Evolutionary conservation across 2,888 invertebrate species (phyloP).

Genomic region (Lampropteryx suffumata): DNA sequence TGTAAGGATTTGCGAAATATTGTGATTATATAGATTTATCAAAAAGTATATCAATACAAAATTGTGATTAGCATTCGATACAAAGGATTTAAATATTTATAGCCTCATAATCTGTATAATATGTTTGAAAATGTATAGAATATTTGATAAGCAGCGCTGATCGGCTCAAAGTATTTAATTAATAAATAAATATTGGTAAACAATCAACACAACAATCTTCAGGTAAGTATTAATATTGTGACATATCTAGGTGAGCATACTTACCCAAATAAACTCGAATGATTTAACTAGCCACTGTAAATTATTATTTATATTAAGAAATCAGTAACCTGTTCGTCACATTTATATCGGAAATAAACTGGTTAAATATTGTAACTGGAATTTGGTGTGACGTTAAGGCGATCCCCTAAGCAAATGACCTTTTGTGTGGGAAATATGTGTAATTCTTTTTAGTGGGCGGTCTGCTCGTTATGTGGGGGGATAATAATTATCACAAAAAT

Average conservation of each 20-base stretch:
- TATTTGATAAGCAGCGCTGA: background rate
- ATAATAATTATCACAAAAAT: too few relatives aligned
- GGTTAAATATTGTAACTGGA: too few relatives aligned
- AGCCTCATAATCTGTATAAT: conserved; percentile 1
- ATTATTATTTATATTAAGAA: conserved; percentile 37
- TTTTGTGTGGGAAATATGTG: too few relatives aligned
- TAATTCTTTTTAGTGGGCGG: too few relatives aligned
- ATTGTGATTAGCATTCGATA: conserved; percentile 15
- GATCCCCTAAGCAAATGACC: too few relatives aligned
- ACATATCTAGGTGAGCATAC: conserved; percentile 53
- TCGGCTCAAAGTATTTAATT: background rate
- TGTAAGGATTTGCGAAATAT: conserved; percentile 9
- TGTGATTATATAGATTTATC: conserved; percentile 17
- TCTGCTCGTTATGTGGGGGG: too few relatives aligned
- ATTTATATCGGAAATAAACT: background rate
- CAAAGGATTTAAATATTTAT: conserved; percentile 6
- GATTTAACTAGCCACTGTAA: conserved; percentile 36
- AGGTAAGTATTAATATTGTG: conserved; percentile 24
- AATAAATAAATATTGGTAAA: conserved; percentile 20
- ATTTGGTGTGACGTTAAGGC: too few relatives aligned
- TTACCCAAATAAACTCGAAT: conserved; percentile 31
- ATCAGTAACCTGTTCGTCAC: conserved; percentile 1
- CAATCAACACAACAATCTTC: too few relatives aligned
- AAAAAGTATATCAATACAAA: conserved; percentile 19
- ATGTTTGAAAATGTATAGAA: conserved; percentile 1